Conservation (phyloP, 2,113 vertebrate species). For the Amphilophus citrinellus region DNA sequence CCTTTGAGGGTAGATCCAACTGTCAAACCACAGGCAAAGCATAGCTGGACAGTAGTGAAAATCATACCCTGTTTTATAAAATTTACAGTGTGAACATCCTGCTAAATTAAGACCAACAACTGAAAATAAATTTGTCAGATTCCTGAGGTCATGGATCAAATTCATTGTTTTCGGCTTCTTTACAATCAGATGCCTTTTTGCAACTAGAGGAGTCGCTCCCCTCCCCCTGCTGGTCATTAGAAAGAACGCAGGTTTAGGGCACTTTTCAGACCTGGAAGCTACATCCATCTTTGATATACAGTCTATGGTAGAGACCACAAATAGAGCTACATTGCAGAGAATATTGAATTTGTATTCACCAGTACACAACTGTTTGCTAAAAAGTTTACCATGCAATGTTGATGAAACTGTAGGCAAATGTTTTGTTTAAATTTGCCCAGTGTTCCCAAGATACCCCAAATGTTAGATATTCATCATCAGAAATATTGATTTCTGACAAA, state of each 20-base stretch:
- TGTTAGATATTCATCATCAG: too few species aligned
- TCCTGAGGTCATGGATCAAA: not conserved
- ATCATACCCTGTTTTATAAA: not conserved
- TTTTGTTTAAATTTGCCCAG: not conserved
- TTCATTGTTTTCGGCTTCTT: too few species aligned
- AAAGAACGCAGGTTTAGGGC: not conserved
- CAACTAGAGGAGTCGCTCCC: too few species aligned
- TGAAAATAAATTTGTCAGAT: not conserved
- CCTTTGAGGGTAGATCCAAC: not conserved
- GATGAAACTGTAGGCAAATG: too few species aligned
- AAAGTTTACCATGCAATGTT: too few species aligned
- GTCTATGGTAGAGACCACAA: not conserved
- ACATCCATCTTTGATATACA: not conserved
- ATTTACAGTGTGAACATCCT: not conserved
- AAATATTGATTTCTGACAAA: too few species aligned
- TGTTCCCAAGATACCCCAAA: too few species aligned
- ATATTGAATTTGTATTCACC: too few species aligned
- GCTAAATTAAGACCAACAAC: not conserved
- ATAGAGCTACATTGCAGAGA: not conserved
- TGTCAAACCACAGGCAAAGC: not conserved
- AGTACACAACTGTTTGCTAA: not conserved
- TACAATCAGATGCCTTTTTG: too few species aligned
- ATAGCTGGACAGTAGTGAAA: not conserved
- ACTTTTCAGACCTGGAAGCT: not conserved
- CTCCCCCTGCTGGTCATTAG: too few species aligned